phyloP scores from a whole-genome alignment of 1,140 invertebrate species.

The Ylistrum balloti region DNA sequence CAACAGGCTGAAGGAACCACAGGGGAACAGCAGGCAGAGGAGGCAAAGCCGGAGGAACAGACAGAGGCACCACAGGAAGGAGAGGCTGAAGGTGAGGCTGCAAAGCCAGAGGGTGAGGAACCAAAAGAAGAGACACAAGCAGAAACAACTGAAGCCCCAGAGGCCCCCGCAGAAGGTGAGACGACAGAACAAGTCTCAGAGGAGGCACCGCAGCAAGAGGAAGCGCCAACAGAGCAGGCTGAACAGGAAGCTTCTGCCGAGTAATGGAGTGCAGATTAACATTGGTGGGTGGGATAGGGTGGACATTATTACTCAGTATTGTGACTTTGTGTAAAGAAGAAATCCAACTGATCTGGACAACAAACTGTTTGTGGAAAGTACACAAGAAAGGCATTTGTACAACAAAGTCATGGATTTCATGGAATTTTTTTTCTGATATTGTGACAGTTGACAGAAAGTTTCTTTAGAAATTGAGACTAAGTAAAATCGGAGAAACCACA shows the following conservation, averaged over 20 bases:
- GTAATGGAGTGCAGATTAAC: not conserved
- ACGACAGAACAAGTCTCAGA: conserved; percentile 54
- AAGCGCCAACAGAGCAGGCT: conserved; percentile 53
- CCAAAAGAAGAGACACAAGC: conserved; percentile 48
- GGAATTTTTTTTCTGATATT: too few species aligned
- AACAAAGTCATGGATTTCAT: too few species aligned
- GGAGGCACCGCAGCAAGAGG: conserved; percentile 52
- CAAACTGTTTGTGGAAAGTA: not conserved
- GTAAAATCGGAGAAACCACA: too few species aligned
- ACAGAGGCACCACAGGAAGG: conserved; percentile 50
- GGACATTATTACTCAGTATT: not conserved
- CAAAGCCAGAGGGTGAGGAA: conserved; percentile 51
- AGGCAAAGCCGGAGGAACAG: conserved; percentile 43
- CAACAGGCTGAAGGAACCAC: conserved; percentile 50
- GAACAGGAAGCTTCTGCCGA: not conserved
- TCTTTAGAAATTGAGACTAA: too few species aligned
- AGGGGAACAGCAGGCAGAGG: conserved; percentile 54
- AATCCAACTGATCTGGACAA: not conserved
- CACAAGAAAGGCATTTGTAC: too few species aligned
- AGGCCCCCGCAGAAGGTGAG: conserved; percentile 57
- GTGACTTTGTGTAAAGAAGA: not conserved
- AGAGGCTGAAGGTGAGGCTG: conserved; percentile 52
- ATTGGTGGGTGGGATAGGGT: not conserved
- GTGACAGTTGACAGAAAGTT: too few species aligned
- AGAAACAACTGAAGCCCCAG: conserved; percentile 47